A percentile compares a stretch with the other conserved stretches of the same genome.
These are phyloP conservation scores for Sebastes cheni DNA, from an alignment of 2,797 vertebrate genomes.

Conservation along the genomic window DNA sequence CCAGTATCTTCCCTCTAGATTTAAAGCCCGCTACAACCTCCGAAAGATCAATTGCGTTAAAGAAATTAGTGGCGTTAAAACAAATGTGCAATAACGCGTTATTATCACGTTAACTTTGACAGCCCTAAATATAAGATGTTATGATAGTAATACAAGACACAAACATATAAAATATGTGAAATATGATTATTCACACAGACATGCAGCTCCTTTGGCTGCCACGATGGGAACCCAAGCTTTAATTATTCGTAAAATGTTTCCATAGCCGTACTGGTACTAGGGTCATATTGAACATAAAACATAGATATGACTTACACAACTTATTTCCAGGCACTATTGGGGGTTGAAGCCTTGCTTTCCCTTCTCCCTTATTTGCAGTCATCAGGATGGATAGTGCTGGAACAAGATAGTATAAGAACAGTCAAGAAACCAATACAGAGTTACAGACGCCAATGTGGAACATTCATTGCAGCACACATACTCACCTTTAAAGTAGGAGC, in stretches of 20 bases:
- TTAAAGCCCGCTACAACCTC: no score
- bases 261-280: background rate
- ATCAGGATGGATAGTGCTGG: background rate
- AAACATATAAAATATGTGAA: no score
- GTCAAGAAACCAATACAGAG: background rate
- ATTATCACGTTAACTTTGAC: no score
- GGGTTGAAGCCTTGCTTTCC: background rate
- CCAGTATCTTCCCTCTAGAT: no score
- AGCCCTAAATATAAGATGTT: background rate
- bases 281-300: background rate
- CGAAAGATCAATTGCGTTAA: no score
- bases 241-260: no score
- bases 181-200: no score
- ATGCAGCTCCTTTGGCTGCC: no score
- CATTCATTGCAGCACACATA: background rate
- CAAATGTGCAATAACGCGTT: no score
- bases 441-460: background rate
- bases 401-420: background rate
- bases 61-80: no score
- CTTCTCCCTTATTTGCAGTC: background rate
- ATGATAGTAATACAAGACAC: background rate
- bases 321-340: background rate
- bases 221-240: background rate
- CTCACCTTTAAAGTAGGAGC: slow-evolving; percentile 24
- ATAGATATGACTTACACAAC: slow-evolving; percentile 48